A percentile compares a stretch with the other conserved stretches of the same genome.
phyloP scores from a whole-genome alignment of 2,888 invertebrate genomes.

The Philonicus albiceps region DNA sequence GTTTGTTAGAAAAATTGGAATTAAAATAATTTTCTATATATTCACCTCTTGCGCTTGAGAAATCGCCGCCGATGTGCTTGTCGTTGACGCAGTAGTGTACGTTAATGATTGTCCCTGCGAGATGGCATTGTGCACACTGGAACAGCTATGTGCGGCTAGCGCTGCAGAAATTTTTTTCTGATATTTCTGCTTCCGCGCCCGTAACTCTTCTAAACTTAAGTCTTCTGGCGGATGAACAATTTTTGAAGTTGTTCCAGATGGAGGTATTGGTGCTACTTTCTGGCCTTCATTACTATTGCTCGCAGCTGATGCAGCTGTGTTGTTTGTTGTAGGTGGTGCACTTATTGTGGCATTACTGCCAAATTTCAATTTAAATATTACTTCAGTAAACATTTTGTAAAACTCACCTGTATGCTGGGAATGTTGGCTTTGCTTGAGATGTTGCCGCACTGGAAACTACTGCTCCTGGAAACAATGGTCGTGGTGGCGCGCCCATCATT shows the following conservation, averaged over 20 bases:
- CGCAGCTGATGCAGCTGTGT: slow-evolving; percentile 61
- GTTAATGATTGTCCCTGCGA: slow-evolving; percentile 59
- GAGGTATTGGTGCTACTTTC: slow-evolving; percentile 70
- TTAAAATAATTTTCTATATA: too few relatives aligned
- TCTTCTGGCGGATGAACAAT: slow-evolving; percentile 95
- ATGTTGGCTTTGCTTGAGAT: slow-evolving; percentile 75
- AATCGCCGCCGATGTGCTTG: slow-evolving; percentile 60
- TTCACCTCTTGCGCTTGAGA: slow-evolving; percentile 64
- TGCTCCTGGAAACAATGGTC: slow-evolving; percentile 85
- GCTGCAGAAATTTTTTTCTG: slow-evolving; percentile 64
- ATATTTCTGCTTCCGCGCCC: slow-evolving; percentile 76
- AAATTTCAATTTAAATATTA: background rate
- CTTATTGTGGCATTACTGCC: slow-evolving; percentile 77
- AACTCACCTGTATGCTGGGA: slow-evolving; percentile 77
- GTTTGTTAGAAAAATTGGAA: too few relatives aligned
- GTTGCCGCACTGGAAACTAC: slow-evolving; percentile 67
- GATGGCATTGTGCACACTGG: slow-evolving; percentile 56
- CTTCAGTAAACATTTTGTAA: background rate
- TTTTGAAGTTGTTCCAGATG: slow-evolving; percentile 85
- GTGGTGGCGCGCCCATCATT: slow-evolving; percentile 70
- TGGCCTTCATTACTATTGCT: slow-evolving; percentile 62
- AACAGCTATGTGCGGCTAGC: slow-evolving; percentile 49
- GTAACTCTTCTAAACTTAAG: slow-evolving; percentile 85
- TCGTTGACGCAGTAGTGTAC: slow-evolving; percentile 58
- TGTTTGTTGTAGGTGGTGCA: slow-evolving; percentile 72